Percentiles rank a stretch among this genome's conserved stretches.
Conservation (phyloP, 2,113 vertebrate genomes). For the Hypocryptadius cinnamomeus region DNA sequence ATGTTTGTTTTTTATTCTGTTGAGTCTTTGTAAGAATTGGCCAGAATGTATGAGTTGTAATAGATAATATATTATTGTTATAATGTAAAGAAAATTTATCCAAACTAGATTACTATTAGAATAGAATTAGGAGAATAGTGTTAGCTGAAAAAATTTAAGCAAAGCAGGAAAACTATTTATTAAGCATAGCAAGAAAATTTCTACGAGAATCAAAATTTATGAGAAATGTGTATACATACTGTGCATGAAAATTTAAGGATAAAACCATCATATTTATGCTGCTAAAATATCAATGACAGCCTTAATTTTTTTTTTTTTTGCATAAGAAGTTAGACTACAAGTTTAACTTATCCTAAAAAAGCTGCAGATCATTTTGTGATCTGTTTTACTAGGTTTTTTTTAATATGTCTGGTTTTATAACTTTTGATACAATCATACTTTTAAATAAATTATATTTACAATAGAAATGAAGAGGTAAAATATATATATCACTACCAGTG, state of each 20-base stretch:
- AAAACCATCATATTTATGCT: not conserved
- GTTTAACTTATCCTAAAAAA: not conserved
- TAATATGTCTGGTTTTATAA: not conserved
- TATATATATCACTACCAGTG: not conserved
- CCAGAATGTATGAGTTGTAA: not conserved
- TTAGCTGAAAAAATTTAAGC: not conserved
- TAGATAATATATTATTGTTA: not conserved
- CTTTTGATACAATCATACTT: not conserved
- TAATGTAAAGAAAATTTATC: not conserved
- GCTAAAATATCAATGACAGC: not conserved
- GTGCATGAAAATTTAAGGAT: not conserved
- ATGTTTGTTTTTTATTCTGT: not conserved
- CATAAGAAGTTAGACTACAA: not conserved
- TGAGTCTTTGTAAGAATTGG: not conserved
- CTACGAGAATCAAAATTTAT: not conserved
- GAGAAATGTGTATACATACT: not conserved
- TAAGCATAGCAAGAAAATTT: not conserved
- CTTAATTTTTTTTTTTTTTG: not conserved
- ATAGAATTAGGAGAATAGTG: not conserved
- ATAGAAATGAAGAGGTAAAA: not conserved
- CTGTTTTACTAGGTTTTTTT: not conserved
- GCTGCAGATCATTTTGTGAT: not conserved
- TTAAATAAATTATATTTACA: not conserved
- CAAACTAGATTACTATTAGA: not conserved
- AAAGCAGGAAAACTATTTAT: not conserved